Base-by-base conservation (phyloP, 2,113 vertebrate species). In the Tupaia tana region DNA sequence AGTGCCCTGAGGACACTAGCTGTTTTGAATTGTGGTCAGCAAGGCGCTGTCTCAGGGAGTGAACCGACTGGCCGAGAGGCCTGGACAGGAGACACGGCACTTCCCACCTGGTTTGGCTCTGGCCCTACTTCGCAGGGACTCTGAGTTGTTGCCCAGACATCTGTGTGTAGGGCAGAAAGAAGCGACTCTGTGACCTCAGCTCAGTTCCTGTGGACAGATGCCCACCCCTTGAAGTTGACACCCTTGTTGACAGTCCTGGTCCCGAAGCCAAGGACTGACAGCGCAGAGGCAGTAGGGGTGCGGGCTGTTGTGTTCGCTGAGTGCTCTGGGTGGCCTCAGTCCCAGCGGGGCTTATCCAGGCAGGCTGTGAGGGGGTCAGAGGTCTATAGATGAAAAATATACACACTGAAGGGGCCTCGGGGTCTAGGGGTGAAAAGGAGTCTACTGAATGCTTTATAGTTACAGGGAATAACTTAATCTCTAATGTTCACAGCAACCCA, bases 181-280 rank as follows among this genome's bases (percentile, higher is more conserved):
- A 89, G 86, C 90, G 93, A 90, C 95, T 96, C 92, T 91, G 91
- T 97, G 95, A 96, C 94, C 94, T 96, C 95, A 96, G 81, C 95
- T 87, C 89, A 94, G 91, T 96, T 97, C 97, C 97, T 96, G 96
- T 97, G 97, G 97, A 97, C 73, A 92, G 75, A 92, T 96, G 97
- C 96, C 97, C 93, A 93, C 43, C 95, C 95, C 95, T 98, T 97
- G 96, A 97, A 97, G 97, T 95, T 97, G 96, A 97, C 96, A 97
- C 97, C 94, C 92, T 81, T 96, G 97, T 95, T 97, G 97, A 97
- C 97, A 97, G 91, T 73, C 27, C 70, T 52, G 31, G 5, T 71
- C 84, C 82, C 16, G 74, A 88, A 95, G 90, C 96, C 90, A 91
- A 84, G 64, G 54, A 54, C 83, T 83, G 79, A 86, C 54, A 90